Evolutionary conservation across 2,113 vertebrate genomes (phyloP).

Genomic region (Rallus limicola): DNA sequence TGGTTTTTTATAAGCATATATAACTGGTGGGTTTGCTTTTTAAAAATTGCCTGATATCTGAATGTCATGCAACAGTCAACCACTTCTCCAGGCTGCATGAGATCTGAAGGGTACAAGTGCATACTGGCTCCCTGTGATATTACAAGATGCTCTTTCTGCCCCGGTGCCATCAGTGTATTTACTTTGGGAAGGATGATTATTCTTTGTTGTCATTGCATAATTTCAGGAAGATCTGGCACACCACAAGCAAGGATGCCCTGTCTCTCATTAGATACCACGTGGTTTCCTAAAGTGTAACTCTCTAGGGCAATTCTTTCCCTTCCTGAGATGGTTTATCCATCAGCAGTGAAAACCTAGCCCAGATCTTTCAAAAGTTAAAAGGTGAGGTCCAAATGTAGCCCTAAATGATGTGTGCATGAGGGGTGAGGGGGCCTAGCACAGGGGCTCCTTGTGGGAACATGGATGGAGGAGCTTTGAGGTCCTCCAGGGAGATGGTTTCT

Average conservation of each 20-base stretch:
- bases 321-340: neutral
- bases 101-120: neutral
- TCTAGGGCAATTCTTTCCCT: neutral
- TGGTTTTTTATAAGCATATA: neutral
- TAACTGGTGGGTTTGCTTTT: neutral
- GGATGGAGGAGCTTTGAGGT: neutral
- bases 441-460: neutral
- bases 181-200: neutral
- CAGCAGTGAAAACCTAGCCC: neutral
- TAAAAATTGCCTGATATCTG: neutral
- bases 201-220: neutral
- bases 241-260: neutral
- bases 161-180: neutral
- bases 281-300: neutral
- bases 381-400: neutral
- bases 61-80: neutral
- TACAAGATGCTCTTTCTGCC: neutral
- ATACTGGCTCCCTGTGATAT: neutral
- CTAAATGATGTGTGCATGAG: rapidly evolving
- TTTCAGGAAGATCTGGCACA: neutral
- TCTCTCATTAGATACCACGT: neutral
- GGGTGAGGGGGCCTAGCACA: neutral
- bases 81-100: neutral
- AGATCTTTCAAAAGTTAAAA: neutral
- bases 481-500: neutral